Evolutionary conservation across 2,888 invertebrate genomes (phyloP).

Genomic region (Drosophila affinis): DNA sequence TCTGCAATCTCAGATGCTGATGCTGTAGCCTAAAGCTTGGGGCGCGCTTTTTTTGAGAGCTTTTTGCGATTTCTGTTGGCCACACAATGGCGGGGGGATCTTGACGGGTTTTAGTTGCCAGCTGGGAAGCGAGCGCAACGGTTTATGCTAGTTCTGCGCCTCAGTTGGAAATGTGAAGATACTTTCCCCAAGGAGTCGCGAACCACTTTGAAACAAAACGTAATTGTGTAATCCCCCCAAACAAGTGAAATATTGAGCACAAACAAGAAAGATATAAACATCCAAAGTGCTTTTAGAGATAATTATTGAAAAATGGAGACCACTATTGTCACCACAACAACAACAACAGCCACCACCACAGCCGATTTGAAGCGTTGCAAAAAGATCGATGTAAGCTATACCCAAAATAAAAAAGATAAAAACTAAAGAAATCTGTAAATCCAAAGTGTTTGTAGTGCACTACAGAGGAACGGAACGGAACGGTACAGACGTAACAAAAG

Average conservation of each 20-base stretch:
- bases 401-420: background rate
- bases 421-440: slow-evolving; percentile 4
- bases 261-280: background rate
- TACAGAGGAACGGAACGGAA: background rate
- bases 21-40: slow-evolving; percentile 46
- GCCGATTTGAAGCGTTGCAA: slow-evolving; percentile 56
- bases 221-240: background rate
- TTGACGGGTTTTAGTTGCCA: slow-evolving; percentile 32
- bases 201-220: slow-evolving; percentile 5
- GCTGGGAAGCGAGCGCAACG: slow-evolving; percentile 25
- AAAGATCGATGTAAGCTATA: slow-evolving; percentile 55
- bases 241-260: background rate
- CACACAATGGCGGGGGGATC: slow-evolving; percentile 3
- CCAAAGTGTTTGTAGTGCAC: slow-evolving; percentile 12
- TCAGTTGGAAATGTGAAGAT: slow-evolving; percentile 37
- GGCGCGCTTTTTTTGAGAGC: slow-evolving; percentile 17
- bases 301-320: slow-evolving; percentile 65
- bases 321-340: slow-evolving; percentile 70
- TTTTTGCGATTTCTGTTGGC: slow-evolving; percentile 20
- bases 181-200: slow-evolving; percentile 27
- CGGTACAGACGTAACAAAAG: slow-evolving; percentile 45
- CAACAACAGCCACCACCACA: slow-evolving; percentile 55
- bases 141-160: slow-evolving; percentile 27
- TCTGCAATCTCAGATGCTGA: slow-evolving; percentile 33
- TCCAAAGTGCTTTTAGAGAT: slow-evolving; percentile 1